Evolutionary conservation across 2,797 vertebrate genomes (phyloP).

Genomic region (Stomatorhinus walkeri): DNA sequence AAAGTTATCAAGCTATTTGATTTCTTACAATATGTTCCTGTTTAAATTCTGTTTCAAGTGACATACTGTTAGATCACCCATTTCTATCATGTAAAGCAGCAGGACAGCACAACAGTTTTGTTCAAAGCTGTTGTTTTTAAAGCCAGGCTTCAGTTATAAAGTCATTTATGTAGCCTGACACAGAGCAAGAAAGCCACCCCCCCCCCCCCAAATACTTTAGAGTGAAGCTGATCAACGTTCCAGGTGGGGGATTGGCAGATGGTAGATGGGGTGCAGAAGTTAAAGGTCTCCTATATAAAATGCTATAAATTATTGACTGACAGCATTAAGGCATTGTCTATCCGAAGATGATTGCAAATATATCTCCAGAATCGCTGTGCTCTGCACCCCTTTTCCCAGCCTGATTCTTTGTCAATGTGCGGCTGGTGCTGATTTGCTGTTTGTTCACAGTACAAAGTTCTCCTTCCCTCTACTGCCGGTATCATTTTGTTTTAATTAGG

Average conservation of each 20-base stretch:
- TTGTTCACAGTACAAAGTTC: not conserved
- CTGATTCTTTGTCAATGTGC: not conserved
- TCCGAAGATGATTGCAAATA: not conserved
- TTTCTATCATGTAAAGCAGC: not conserved
- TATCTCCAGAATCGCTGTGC: not conserved
- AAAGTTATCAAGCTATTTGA: not conserved
- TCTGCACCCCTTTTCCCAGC: not conserved
- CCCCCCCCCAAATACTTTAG: not conserved
- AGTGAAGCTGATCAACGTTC: not conserved
- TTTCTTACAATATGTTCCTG: not conserved
- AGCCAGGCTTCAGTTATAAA: not conserved
- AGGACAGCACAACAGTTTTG: not conserved
- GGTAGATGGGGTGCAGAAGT: not conserved
- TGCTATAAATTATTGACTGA: not conserved
- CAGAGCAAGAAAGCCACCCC: not conserved
- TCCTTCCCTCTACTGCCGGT: not conserved
- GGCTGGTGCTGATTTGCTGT: not conserved
- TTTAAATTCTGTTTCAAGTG: not conserved
- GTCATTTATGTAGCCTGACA: not conserved
- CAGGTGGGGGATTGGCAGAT: not conserved
- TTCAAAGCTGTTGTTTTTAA: not conserved
- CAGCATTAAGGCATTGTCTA: not conserved
- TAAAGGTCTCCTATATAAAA: not conserved
- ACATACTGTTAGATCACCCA: not conserved
- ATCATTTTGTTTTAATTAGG: slow-evolving; percentile 4